These are phyloP conservation scores for Tachysurus fulvidraco DNA, from an alignment of 2,113 vertebrate species.

Conservation along the genomic window DNA sequence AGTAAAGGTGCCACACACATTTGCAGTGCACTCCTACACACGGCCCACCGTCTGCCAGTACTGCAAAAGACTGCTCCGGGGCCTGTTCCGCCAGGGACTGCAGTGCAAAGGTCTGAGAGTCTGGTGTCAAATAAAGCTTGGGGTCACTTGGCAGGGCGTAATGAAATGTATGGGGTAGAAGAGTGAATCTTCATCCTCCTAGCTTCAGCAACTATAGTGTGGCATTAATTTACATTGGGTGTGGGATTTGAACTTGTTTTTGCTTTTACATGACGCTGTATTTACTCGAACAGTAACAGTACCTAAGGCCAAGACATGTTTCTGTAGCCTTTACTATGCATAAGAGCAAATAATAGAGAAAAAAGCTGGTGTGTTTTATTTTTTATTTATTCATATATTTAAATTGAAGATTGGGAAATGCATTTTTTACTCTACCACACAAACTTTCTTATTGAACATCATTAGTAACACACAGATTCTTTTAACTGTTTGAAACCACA, in stretches of 20 bases:
- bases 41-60: slow-evolving; percentile 88
- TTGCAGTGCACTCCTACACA: slow-evolving; percentile 87
- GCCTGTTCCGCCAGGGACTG: slow-evolving; percentile 86
- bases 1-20: slow-evolving; percentile 90
- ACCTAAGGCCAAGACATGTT: background rate
- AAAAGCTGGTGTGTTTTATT: background rate
- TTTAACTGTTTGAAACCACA: too few relatives aligned
- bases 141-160: background rate
- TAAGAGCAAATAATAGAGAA: background rate
- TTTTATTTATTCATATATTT: too few relatives aligned
- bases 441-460: too few relatives aligned
- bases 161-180: background rate
- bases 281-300: background rate
- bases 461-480: too few relatives aligned
- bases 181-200: background rate
- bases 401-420: too few relatives aligned
- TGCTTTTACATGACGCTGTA: background rate
- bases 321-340: background rate
- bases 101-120: slow-evolving; percentile 84
- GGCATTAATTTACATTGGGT: background rate
- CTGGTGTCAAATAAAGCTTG: background rate
- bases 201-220: background rate
- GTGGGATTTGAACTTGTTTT: background rate
- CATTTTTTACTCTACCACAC: too few relatives aligned
- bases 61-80: slow-evolving; percentile 87